Base-by-base conservation (phyloP, 2,797 vertebrate species). In the Sorex maritimensis region DNA sequence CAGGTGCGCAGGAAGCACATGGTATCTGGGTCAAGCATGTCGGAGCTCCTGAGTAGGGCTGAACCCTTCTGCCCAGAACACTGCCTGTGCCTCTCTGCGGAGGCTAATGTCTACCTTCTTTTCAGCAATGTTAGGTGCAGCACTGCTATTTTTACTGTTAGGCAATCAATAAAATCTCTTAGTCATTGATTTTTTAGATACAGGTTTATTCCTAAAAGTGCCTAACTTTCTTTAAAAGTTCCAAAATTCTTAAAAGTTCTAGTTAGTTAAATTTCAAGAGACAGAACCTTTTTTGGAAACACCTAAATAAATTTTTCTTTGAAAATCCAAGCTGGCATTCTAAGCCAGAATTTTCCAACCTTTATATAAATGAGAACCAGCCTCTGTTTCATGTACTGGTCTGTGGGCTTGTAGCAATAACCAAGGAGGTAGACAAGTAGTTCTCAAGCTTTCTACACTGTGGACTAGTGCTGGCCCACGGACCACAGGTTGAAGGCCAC, bases 251-350 rank as follows among this genome's bases (percentile, higher is more conserved):
- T 61, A 61, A 61, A 61, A 86, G 19, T 80, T 92, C 87, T 81
- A 92, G 34, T 44, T 72, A 65, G 84, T 91, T 91, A 74, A 52
- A 79, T 91, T 94, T 85, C 67, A 80, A 77, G 73, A 91, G 75
- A 71, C 30, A 88, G 6, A 81, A 88, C 86, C 55, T 71, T 21
- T 83, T 10, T 78, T 55, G n/a, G 55, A 90, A 89, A 52, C 67
- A 78, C 28, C 13, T 88, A 85, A 52, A 52, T 52, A 52, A 52
- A 52, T 52, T 52, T 52, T 52, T 21, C 6, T 61, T 61, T 61
- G 6, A 61, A 55, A 61, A 61, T 23, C 58, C 78, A 81, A 79
- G 52, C 24, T 75, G 58, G 49, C 78, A 91, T 86, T 91, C 58
- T 88, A 93, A 90, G 58, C 21, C 17, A 61, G 21, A 61, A 61